Evolutionary conservation across 1,140 invertebrate genomes (phyloP), one percentile per base, ranked within the genome.

Genomic region (Euwallacea fornicatus): DNA sequence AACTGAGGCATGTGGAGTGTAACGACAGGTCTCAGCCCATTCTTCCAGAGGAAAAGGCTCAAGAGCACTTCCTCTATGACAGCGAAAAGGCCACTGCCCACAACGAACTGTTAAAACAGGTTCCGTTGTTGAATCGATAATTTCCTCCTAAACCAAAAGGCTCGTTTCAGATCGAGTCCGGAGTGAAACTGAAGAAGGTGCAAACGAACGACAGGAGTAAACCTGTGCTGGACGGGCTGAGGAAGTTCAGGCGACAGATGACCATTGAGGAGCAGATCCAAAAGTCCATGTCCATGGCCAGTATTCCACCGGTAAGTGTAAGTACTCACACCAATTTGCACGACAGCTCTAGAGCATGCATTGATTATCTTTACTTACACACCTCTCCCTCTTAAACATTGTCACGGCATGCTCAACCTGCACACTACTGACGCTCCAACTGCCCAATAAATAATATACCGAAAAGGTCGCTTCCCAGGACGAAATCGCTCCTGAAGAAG

Each of bases 231-330:
- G 88, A 90, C 81, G 94, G 94, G 15, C 83, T 96, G 56, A 87
- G 92, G 53, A 94, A 94, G 82, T 94, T 96, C 79, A 86, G 93
- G 65, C 86, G 92, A 74, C 93, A 95, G 81, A 86, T 93, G 86
- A 95, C 93, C 2, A 92, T 94, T 73, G 93, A 95, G 77, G 93
- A 95, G 80, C 91, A 94, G 82, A 88, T 93, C 43, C 90, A 92
- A 70, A 93, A 93, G 78, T 92, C 90, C 0, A 86, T 88, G 79
- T 90, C 89, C 2, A 89, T 90, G 78, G 82, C 83, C 7, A 85
- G 84, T 50, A 81, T 83, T 56, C 72, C 78, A 58, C 77, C 76
- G 63, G 78, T 80, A 77, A 78, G 77, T 43, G 61, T 64, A 59
- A 71, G 59, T 72, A 63, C 66, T 42, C 64, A 50, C 9, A 50